Base-by-base conservation (phyloP, 2,888 invertebrate genomes). In the Chirona hameri region DNA sequence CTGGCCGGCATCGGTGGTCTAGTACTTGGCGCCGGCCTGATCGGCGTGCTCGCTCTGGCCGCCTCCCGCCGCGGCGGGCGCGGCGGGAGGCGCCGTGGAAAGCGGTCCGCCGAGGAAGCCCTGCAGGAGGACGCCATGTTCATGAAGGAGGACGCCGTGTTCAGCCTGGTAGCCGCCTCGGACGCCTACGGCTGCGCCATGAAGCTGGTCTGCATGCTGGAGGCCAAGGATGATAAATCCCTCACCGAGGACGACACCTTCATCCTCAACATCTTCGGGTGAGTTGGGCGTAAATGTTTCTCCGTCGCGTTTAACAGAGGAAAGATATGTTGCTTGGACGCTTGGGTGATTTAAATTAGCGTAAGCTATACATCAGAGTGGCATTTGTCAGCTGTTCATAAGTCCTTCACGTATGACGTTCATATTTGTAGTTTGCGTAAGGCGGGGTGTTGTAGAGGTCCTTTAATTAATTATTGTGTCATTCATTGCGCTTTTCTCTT, bases 151-250 rank as follows among this genome's bases (percentile, higher is more conserved):
- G 80, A 80, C 48, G 31, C 31, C 27, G 27, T 80, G 14, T 39
- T 80, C 80, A 15, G n/a, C 52, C 9, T 80, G 27, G 80, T 80
- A 52, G 48, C 80, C 29, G 80, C 52, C 52, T 24, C 52, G 27
- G 80, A 80, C 55, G 27, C 52, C 15, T 52, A 18, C 80, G 80
- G 80, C 80, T 80, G 80, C 80, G 80, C 80, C 15, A 48, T 80
- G 52, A 80, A 80, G 52, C 80, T 80, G 27, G 80, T 80, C 27
- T 80, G 80, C 80, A 15, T 55, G 48, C 27, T 80, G 18, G 80
- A 80, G 52, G n/a, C 80, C 29, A 48, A 55, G 52, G 2, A n/a
- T 15, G 80, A 80, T 27, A 52, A 52, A 4, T 4, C 27, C 10
- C 80, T 80, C 27, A 21, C 52, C 27, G 80, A 80, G 18, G 80